A percentile compares a stretch with the other conserved stretches of the same genome.
These are phyloP conservation scores for Perodicticus potto DNA, from an alignment of 2,797 vertebrate species.

Conservation along the genomic window DNA sequence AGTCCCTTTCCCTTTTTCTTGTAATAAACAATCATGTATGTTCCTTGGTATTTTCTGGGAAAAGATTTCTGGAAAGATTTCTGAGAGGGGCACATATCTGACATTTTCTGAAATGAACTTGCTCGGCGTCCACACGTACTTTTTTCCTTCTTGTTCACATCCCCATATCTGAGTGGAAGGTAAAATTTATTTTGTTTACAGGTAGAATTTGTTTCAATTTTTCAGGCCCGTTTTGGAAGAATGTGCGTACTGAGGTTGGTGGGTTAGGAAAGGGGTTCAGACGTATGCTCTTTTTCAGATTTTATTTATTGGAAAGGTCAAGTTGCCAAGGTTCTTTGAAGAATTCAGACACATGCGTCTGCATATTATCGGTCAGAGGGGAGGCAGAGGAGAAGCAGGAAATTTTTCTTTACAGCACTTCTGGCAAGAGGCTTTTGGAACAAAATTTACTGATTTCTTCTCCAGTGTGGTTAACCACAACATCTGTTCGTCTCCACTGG, in stretches of 20 bases:
- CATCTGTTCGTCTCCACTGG: slow-evolving; percentile 72
- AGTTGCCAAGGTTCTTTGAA: slow-evolving; percentile 54
- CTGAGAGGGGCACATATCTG: neutral
- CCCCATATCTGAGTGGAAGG: neutral
- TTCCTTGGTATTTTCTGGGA: neutral
- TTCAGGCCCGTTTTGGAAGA: slow-evolving; percentile 14
- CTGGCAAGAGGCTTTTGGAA: slow-evolving; percentile 57
- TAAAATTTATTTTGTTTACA: slow-evolving; percentile 51
- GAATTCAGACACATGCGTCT: slow-evolving; percentile 59
- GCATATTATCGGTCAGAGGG: slow-evolving; percentile 45
- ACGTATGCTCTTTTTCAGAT: neutral
- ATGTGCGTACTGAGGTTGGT: neutral
- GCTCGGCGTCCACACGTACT: neutral
- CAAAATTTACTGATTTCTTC: slow-evolving; percentile 47
- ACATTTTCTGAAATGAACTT: neutral
- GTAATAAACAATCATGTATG: neutral
- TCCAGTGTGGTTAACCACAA: slow-evolving; percentile 69
- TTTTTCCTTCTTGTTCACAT: neutral
- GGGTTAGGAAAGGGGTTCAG: neutral
- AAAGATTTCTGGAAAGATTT: slow-evolving; percentile 6
- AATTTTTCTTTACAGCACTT: slow-evolving; percentile 65
- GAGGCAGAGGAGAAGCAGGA: slow-evolving; percentile 33
- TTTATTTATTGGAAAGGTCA: slow-evolving; percentile 47
- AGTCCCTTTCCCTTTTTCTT: neutral
- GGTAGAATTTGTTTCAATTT: slow-evolving; percentile 22